phyloP scores from a whole-genome alignment of 2,797 vertebrate genomes.

The Pelobates cultripes region DNA sequence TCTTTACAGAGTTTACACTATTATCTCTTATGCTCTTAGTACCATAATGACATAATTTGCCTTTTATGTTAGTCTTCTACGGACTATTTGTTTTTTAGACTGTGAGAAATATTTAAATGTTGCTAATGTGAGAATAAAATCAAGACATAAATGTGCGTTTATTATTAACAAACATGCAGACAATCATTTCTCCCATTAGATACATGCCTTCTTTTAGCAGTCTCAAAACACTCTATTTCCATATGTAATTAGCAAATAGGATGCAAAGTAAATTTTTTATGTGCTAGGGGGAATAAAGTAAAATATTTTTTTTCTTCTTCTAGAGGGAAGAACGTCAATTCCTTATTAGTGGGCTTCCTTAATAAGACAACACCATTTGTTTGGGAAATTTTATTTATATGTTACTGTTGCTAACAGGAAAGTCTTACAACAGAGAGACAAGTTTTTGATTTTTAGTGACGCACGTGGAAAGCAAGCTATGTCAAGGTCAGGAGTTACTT shows the following conservation, averaged over 20 bases:
- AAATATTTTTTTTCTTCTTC: conserved; percentile 52
- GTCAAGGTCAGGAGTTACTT: conserved; percentile 14
- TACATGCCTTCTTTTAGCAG: no score
- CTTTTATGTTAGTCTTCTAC: no score
- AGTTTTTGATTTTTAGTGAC: conserved; percentile 60
- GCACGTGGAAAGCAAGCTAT: conserved; percentile 35
- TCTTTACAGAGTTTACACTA: no score
- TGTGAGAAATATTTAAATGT: no score
- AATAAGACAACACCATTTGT: conserved; percentile 81
- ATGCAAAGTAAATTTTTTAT: neutral
- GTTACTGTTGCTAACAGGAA: conserved; percentile 70
- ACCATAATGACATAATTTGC: no score
- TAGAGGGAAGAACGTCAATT: conserved; percentile 72
- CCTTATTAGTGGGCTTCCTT: conserved; percentile 75
- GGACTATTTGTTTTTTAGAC: no score
- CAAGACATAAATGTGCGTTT: no score
- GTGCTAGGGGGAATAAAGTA: conserved; percentile 56
- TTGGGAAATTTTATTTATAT: conserved; percentile 71
- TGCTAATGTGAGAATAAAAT: no score
- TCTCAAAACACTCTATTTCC: neutral
- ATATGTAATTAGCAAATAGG: neutral
- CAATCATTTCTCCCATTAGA: no score
- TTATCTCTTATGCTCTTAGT: no score
- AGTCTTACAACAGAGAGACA: conserved; percentile 60
- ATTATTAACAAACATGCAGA: no score